Conservation (phyloP, 2,113 vertebrate genomes). For the Willisornis vidua region DNA sequence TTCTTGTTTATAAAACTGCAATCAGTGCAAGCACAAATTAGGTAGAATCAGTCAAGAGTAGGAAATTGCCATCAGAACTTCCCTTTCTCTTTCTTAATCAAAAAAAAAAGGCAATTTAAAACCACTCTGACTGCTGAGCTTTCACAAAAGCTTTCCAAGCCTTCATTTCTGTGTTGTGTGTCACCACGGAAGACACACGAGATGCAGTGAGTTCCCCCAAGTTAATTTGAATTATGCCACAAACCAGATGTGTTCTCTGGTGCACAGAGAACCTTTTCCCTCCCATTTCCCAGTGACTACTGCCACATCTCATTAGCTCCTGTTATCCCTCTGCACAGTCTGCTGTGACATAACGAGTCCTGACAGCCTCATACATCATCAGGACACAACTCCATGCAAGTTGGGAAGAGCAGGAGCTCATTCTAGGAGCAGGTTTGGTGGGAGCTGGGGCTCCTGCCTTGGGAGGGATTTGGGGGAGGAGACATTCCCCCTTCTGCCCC, state of each 20-base stretch:
- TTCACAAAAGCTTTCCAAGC: not conserved
- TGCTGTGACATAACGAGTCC: not conserved
- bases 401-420: not conserved
- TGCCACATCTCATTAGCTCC: conserved; percentile 44
- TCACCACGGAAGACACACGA: conserved; percentile 29
- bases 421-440: not conserved
- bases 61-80: not conserved
- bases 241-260: conserved; percentile 76
- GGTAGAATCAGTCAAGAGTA: not conserved
- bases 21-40: not conserved
- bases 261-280: conserved; percentile 58
- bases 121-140: not conserved
- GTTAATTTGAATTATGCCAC: conserved; percentile 77
- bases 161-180: not conserved
- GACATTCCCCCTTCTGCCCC: not conserved
- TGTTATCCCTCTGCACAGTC: not conserved
- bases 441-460: not conserved
- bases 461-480: not conserved
- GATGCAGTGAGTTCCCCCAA: not conserved
- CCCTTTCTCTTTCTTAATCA: not conserved
- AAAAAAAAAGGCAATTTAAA: not conserved
- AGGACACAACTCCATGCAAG: not conserved
- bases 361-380: conserved; percentile 53
- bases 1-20: conserved; percentile 8
- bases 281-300: conserved; percentile 28